These are phyloP conservation scores for Drosophila imparisetae DNA, from an alignment of 2,888 invertebrate species.

Conservation along the genomic window DNA sequence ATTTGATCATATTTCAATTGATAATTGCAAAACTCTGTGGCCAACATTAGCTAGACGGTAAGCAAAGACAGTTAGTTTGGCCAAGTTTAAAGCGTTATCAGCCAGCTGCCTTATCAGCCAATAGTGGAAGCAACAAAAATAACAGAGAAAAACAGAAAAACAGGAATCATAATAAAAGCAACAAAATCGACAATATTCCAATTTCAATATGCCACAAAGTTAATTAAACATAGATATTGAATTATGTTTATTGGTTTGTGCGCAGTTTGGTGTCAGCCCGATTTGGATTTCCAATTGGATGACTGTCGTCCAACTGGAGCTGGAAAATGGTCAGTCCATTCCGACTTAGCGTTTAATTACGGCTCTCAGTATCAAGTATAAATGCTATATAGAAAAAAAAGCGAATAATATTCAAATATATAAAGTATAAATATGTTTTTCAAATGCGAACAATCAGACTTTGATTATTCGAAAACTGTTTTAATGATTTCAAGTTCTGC, in stretches of 20 bases:
- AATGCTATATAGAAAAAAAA: neutral
- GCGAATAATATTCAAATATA: neutral
- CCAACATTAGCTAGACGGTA: neutral
- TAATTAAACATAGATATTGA: constrained; percentile 70
- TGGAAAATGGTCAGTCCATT: neutral
- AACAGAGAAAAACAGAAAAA: constrained; percentile 20
- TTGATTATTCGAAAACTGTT: neutral
- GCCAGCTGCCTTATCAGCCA: constrained; percentile 15
- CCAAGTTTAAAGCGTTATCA: constrained; percentile 20
- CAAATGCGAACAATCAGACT: neutral
- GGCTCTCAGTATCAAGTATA: neutral
- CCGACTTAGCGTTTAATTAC: neutral
- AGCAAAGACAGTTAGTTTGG: neutral
- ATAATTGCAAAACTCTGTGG: constrained; percentile 3
- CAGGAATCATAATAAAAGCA: constrained; percentile 43
- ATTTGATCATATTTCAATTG: constrained; percentile 1
- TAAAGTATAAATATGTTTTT: neutral
- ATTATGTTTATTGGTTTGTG: constrained; percentile 39
- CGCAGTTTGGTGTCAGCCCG: neutral
- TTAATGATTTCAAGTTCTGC: neutral
- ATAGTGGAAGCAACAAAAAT: neutral
- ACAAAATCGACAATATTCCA: constrained; percentile 30
- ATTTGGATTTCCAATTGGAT: constrained; percentile 16
- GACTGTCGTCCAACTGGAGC: constrained; percentile 8
- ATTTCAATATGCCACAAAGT: constrained; percentile 50